Base-by-base conservation (phyloP, 2,113 vertebrate species). In the Taurulus bubalis region DNA sequence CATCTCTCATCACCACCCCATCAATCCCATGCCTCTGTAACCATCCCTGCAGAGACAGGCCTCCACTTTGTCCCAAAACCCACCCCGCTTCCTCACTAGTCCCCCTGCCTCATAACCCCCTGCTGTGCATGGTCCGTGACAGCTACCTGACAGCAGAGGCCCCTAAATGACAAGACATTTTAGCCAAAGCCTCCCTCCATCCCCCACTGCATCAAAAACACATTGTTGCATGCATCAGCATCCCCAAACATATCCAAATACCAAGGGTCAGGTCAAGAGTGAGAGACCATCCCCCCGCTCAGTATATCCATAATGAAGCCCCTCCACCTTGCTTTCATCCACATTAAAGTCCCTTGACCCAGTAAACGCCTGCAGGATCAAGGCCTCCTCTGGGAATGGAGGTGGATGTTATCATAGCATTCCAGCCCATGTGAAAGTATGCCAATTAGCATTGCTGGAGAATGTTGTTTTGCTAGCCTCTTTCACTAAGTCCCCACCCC, bases 1-100 rank as follows among this genome's bases (percentile, higher is more conserved):
- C 80, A 36, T 95, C 93, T 93, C 86, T 96, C 95, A 95, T 92
- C 95, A 92, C 93, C 92, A 92, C 87, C 85, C 92, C 93, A 95
- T 96, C 95, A 95, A 92, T 93, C 85, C 87, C 66, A 18, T 80
- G 66, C 77, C 75, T 78, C 78, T 80, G 77, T 73, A 84, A 85
- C 89, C 86, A 92, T 94, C 90, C 85, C 89, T 34, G 69, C 85
- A 80, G 77, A 93, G 87, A 94, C 92, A 94, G 84, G 88, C 83
- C 90, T 87, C 85, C 76, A 91, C 92, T 94, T 90, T 94, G 93
- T 95, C 87, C 80, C 77, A 79, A 67, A 90, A 76, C 40, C 70
- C 70, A 75, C 71, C 85, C 71, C 42, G 55, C 77, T 67, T 81
- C 42, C 65, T 79, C 49, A 42, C 45, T 24, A 16, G 71, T 84